Conservation (phyloP, 2,113 vertebrate genomes). For the Genyomyrus donnyi region DNA sequence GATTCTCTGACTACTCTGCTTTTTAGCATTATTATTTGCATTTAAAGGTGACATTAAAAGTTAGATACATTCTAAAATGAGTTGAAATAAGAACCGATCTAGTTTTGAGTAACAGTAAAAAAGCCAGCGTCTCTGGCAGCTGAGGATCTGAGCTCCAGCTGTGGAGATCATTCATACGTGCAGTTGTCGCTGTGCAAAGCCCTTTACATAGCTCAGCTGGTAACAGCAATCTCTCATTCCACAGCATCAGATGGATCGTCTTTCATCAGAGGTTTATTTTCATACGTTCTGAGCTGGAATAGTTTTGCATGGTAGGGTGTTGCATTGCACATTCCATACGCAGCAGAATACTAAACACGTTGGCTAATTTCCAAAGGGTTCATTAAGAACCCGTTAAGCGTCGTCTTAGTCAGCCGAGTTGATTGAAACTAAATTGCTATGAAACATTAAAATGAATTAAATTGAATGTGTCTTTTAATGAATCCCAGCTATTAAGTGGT, state of each 20-base stretch:
- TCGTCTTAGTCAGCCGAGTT: neutral
- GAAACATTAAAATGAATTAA: neutral
- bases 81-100: neutral
- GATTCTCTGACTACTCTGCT: neutral
- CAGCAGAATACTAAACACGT: slow-evolving; percentile 14
- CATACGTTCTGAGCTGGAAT: neutral
- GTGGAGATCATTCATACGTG: neutral
- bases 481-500: neutral
- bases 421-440: neutral
- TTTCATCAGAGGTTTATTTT: neutral
- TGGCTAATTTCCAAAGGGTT: neutral
- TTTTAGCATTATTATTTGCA: neutral
- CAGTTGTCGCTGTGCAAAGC: slow-evolving; percentile 23
- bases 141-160: neutral
- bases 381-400: neutral
- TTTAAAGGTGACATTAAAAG: neutral
- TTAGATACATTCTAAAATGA: neutral
- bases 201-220: slow-evolving; percentile 54
- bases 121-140: neutral
- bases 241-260: slow-evolving; percentile 29
- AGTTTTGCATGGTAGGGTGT: neutral
- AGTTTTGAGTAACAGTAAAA: neutral
- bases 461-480: neutral
- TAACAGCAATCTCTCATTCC: slow-evolving; percentile 65
- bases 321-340: neutral